phyloP scores from a whole-genome alignment of 37 sponge, comb jelly and placozoan genomes.

The Aplysina aerophoba region DNA sequence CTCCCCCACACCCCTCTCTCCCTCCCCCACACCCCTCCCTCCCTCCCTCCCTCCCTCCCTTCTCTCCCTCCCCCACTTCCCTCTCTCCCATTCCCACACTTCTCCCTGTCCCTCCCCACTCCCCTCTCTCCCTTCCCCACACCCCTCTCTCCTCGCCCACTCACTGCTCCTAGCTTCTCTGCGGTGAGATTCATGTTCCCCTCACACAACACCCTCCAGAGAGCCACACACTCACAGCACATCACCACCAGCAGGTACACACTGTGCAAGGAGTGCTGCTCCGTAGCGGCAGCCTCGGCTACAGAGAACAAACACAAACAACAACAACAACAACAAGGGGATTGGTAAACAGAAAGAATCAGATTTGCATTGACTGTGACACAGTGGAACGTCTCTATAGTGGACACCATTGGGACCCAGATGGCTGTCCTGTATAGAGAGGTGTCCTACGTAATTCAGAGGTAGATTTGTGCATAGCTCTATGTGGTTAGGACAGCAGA shows the following conservation, averaged over 20 bases:
- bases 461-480: too few relatives aligned
- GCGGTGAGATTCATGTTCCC: constrained; percentile 62
- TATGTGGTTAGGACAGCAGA: too few relatives aligned
- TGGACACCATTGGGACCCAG: too few relatives aligned
- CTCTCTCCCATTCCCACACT: not conserved
- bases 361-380: too few relatives aligned
- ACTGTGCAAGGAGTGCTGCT: constrained; percentile 62
- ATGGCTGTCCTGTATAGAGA: too few relatives aligned
- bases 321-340: not conserved
- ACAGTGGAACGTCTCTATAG: too few relatives aligned
- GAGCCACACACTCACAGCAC: constrained; percentile 81
- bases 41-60: constrained; percentile 21
- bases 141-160: not conserved
- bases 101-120: too few relatives aligned
- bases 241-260: constrained; percentile 65
- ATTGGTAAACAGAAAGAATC: too few relatives aligned
- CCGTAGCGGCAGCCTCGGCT: constrained; percentile 71
- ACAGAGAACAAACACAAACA: constrained; percentile 29
- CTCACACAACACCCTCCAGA: constrained; percentile 93
- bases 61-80: constrained; percentile 7
- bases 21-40: not conserved
- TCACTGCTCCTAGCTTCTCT: constrained; percentile 64
- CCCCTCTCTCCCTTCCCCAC: constrained; percentile 42
- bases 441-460: too few relatives aligned
- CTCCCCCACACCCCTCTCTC: too few relatives aligned